phyloP scores from a whole-genome alignment of 2,797 vertebrate genomes.

The Channa striata region DNA sequence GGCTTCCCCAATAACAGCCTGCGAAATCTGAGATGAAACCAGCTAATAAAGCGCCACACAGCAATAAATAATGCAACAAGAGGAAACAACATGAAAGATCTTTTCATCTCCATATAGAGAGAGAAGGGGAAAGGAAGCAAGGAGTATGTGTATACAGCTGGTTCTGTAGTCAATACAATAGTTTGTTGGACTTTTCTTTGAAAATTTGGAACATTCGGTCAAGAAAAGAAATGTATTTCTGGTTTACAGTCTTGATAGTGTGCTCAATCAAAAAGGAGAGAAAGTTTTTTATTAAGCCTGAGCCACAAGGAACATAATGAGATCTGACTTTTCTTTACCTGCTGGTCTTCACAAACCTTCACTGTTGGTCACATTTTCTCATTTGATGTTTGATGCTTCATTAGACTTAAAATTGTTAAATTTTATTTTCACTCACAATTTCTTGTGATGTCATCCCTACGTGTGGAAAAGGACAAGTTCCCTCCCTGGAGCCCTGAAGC shows the following conservation, averaged over 20 bases:
- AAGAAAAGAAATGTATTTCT: conserved; percentile 40
- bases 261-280: conserved; percentile 29
- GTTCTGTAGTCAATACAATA: conserved; percentile 60
- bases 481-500: too few species aligned
- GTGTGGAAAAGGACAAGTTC: neutral
- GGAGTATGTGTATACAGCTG: conserved; percentile 43
- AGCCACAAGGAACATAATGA: conserved; percentile 20
- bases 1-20: conserved; percentile 78
- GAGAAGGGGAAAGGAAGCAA: conserved; percentile 58
- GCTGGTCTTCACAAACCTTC: neutral
- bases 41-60: conserved; percentile 80
- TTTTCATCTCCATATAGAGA: conserved; percentile 78
- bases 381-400: neutral
- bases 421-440: neutral
- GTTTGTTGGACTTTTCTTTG: conserved; percentile 68
- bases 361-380: neutral
- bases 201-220: conserved; percentile 58
- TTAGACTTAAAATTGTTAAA: neutral
- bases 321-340: neutral
- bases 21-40: conserved; percentile 79
- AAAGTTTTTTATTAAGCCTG: conserved; percentile 9
- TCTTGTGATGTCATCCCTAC: neutral
- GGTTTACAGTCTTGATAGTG: conserved; percentile 23
- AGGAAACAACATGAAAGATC: conserved; percentile 84
- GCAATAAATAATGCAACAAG: conserved; percentile 85